Percentiles rank a stretch among this genome's conserved stretches.
These are phyloP conservation scores for Limnephilus rhombicus DNA, from an alignment of 2,888 invertebrate species.

Conservation along the genomic window DNA sequence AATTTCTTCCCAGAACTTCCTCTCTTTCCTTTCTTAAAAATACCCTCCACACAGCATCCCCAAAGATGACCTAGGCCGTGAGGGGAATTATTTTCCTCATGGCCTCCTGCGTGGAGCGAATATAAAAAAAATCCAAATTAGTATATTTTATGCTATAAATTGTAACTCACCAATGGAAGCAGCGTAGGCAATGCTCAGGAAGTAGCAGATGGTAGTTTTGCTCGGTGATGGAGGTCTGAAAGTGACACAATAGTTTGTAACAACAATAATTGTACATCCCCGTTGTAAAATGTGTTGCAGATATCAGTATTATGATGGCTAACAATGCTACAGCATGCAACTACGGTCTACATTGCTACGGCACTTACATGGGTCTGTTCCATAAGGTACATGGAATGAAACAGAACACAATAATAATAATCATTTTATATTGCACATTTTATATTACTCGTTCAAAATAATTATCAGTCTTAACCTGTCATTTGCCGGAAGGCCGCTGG, in stretches of 20 bases:
- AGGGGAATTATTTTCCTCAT: too few species aligned
- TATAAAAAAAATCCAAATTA: too few species aligned
- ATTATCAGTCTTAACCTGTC: not conserved
- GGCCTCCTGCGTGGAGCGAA: too few species aligned
- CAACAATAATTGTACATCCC: not conserved
- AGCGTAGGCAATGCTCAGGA: constrained; percentile 88
- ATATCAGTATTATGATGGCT: not conserved
- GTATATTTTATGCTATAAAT: not conserved
- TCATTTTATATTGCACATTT: not conserved
- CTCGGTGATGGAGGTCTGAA: constrained; percentile 81
- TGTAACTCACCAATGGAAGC: constrained; percentile 80
- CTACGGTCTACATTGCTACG: not conserved
- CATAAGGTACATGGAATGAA: constrained; percentile 28
- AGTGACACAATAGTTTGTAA: not conserved
- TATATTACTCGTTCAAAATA: not conserved
- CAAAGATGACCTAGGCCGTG: too few species aligned
- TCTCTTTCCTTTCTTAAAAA: too few species aligned
- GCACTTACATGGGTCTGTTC: constrained; percentile 37
- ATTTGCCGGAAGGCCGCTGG: too few species aligned
- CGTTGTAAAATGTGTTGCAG: not conserved
- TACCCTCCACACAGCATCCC: too few species aligned
- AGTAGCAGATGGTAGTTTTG: constrained; percentile 87
- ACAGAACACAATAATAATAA: not conserved
- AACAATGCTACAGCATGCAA: not conserved
- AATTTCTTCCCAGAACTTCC: too few species aligned